These are phyloP conservation scores for Hydrochoerus hydrochaeris DNA, from an alignment of 2,113 vertebrate species.

Conservation along the genomic window DNA sequence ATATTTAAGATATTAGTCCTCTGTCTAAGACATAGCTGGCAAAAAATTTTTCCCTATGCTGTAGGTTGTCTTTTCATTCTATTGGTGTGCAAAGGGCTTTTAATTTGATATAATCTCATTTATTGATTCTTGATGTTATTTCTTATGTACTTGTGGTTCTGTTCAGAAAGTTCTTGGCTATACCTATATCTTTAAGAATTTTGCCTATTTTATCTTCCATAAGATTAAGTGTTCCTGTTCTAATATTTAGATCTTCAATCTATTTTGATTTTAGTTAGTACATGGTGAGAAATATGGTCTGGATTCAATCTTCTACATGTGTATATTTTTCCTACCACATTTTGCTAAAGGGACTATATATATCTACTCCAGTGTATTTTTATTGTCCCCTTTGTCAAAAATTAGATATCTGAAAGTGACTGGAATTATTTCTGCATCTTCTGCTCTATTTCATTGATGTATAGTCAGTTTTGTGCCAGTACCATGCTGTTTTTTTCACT, in stretches of 20 bases:
- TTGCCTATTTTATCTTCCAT: background rate
- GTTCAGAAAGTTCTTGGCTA: background rate
- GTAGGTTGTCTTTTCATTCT: background rate
- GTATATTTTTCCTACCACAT: background rate
- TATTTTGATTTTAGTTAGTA: background rate
- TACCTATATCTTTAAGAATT: background rate
- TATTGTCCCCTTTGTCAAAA: background rate
- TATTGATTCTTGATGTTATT: background rate
- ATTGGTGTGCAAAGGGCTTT: background rate
- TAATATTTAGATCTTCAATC: background rate
- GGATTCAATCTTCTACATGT: background rate
- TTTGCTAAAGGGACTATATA: background rate
- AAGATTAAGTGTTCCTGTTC: background rate
- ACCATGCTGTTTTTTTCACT: background rate
- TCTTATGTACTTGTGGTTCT: background rate
- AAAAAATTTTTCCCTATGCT: background rate
- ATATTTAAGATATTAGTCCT: background rate
- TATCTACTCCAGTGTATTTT: background rate
- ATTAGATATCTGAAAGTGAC: background rate
- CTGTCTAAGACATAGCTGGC: background rate
- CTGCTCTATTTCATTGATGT: background rate
- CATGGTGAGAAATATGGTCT: background rate
- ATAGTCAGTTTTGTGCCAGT: background rate
- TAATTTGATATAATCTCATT: background rate
- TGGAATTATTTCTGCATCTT: background rate